Conservation (phyloP, 2,888 invertebrate genomes). For the Malthinus flaveolus region DNA sequence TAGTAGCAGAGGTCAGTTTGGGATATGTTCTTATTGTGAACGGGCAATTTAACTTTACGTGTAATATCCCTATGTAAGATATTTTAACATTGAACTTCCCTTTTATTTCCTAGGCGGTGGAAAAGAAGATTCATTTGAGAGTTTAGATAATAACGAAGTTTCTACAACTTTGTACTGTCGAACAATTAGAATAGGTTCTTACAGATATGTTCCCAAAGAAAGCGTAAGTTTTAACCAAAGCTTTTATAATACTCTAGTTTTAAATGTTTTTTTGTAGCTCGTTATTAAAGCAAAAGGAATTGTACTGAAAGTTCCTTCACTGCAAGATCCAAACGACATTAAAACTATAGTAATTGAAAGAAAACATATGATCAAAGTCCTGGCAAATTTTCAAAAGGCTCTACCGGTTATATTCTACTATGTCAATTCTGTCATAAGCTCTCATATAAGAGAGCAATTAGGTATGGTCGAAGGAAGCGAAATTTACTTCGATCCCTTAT, state of each 20-base stretch:
- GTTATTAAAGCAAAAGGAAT: conserved; percentile 43
- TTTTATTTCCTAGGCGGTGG: conserved; percentile 25
- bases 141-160: conserved; percentile 11
- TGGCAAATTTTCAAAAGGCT: conserved; percentile 75
- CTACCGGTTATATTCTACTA: conserved; percentile 82
- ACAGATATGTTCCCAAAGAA: conserved; percentile 75
- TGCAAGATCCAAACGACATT: conserved; percentile 59
- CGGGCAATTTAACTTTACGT: no score
- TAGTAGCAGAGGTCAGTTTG: no score
- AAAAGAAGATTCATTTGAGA: conserved; percentile 27
- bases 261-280: conserved; percentile 38
- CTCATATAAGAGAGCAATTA: conserved; percentile 68
- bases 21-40: no score
- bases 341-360: conserved; percentile 70
- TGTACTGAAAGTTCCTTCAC: conserved; percentile 62
- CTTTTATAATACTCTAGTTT: conserved; percentile 12
- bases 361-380: conserved; percentile 72
- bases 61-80: no score
- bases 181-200: conserved; percentile 83
- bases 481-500: conserved; percentile 63
- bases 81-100: neutral
- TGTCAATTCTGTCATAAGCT: conserved; percentile 66
- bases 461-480: conserved; percentile 66
- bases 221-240: conserved; percentile 60
- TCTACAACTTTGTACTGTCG: conserved; percentile 59